Base-by-base conservation (phyloP, 2,888 invertebrate genomes). In the Acanthacorydalis orientalis region DNA sequence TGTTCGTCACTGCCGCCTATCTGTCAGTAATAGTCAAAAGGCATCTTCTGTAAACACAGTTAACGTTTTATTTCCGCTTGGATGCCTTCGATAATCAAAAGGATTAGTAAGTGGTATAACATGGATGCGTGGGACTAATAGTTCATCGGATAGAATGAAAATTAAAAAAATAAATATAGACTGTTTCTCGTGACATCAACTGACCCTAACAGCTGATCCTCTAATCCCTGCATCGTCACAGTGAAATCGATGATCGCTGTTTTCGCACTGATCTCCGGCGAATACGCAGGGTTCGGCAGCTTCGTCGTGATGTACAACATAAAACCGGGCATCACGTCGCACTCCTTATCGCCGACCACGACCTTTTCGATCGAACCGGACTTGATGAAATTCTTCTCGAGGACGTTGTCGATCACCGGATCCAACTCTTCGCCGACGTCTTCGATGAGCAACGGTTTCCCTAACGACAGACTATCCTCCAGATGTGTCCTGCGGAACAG, bases 241-340 rank as follows among this genome's bases (percentile, higher is more conserved):
- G 96, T 96, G 60, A 96, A 96, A 63, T 96, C 95, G 56, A 96
- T 95, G 48, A 96, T 92, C 0, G 93, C 90, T 0, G 93, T 93
- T 63, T 92, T 92, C 1, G 96, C 95, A 58, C 91, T 90, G 53
- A 96, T 83, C 70, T 96, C 96, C 0, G 96, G 96, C 11, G 93
- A 92, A 64, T 95, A 96, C 0, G 92, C 84, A 0, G 96, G 96
- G 68, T 96, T 96, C 1, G 92, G 89, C 47, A 96, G 67, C 65
- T 96, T 96, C 0, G 96, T 96, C 1, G 96, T 96, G 44, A 96
- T 87, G 60, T 95, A 96, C 4, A 96, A 69, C 81, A 86, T 85
- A 60, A 96, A 96, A 0, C 91, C 92, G 14, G 88, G 87, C 82
- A 93, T 85, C 0, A 96, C 91, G 59, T 96, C 96, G 59, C 91